A percentile compares a stretch with the other conserved stretches of the same genome.
Evolutionary conservation across 2,888 invertebrate species (phyloP).

Genomic region (Hipparchia semele): DNA sequence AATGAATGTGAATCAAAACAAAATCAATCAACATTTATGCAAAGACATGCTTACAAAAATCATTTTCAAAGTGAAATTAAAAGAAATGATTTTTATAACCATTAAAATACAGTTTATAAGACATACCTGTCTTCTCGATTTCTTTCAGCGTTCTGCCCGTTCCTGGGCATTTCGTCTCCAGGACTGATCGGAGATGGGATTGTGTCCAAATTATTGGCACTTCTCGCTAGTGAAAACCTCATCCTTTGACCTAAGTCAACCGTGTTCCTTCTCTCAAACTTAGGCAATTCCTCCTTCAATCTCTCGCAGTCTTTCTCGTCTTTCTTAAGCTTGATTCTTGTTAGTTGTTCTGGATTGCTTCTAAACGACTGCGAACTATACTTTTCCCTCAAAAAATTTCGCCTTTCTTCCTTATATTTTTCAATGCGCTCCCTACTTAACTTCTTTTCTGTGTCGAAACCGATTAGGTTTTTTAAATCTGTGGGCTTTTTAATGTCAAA

Average conservation of each 20-base stretch:
- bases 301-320: conserved; percentile 57
- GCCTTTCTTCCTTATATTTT: conserved; percentile 95
- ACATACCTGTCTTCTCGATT: conserved; percentile 40
- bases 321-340: conserved; percentile 69
- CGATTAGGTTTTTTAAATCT: conserved; percentile 65
- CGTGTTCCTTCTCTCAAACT: conserved; percentile 76
- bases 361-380: conserved; percentile 92
- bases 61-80: not conserved
- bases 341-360: conserved; percentile 82
- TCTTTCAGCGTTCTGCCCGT: conserved; percentile 32
- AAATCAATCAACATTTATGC: conserved; percentile 6
- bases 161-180: conserved; percentile 28
- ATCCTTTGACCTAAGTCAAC: conserved; percentile 76
- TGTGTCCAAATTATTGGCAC: conserved; percentile 67
- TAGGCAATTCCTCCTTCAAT: conserved; percentile 59
- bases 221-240: conserved; percentile 70
- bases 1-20: not conserved
- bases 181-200: conserved; percentile 59
- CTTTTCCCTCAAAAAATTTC: conserved; percentile 92
- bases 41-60: not conserved
- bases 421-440: conserved; percentile 92
- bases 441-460: conserved; percentile 80
- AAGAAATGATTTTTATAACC: conserved; percentile 1
- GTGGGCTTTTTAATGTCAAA: conserved; percentile 62
- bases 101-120: not conserved